These are phyloP conservation scores for Coreoperca whiteheadi DNA, from an alignment of 2,113 vertebrate species.

Conservation along the genomic window DNA sequence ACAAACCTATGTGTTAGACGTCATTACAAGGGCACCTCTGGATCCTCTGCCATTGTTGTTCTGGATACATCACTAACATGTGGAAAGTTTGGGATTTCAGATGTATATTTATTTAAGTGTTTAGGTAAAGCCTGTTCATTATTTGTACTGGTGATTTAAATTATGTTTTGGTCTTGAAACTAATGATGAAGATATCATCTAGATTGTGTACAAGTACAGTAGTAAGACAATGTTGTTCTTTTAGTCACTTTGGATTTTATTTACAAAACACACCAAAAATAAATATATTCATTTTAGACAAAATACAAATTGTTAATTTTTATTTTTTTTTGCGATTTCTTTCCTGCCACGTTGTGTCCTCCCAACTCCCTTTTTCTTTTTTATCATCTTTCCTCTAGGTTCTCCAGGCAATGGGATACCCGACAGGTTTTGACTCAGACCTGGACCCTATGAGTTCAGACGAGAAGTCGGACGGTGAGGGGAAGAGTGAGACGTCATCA, in stretches of 20 bases:
- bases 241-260: not conserved
- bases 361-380: not conserved
- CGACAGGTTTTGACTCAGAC: slow-evolving; percentile 96
- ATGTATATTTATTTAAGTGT: not conserved
- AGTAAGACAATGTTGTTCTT: not conserved
- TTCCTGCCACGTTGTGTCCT: too few relatives aligned
- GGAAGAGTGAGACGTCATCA: slow-evolving; percentile 95
- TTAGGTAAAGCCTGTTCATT: not conserved
- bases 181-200: not conserved
- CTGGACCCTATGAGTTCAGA: slow-evolving; percentile 97
- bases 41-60: not conserved
- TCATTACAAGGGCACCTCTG: not conserved
- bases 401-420: slow-evolving; percentile 98
- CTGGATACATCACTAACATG: not conserved
- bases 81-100: not conserved
- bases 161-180: not conserved
- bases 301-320: not conserved
- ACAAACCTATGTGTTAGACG: not conserved
- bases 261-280: not conserved
- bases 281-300: too few relatives aligned
- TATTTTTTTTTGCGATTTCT: too few relatives aligned
- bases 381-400: slow-evolving; percentile 83
- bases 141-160: not conserved
- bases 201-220: not conserved
- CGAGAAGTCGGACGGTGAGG: slow-evolving; percentile 97